Conservation (phyloP, 2,113 vertebrate species). For the Australoheros scitulus region DNA sequence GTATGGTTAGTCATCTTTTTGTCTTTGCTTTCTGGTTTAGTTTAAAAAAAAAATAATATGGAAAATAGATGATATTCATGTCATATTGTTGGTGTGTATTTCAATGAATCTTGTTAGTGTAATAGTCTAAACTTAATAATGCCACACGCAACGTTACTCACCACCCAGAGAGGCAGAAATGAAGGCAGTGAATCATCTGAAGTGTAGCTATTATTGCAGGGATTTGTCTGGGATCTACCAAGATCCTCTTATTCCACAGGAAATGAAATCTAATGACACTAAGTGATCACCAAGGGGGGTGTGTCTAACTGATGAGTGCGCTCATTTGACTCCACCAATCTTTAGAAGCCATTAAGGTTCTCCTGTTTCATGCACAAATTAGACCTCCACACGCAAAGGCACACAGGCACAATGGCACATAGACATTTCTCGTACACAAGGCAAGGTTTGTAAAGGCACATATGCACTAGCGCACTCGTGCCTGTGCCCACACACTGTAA, state of each 20-base stretch:
- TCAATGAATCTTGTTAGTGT: constrained; percentile 29
- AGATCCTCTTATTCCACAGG: constrained; percentile 67
- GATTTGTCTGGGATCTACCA: constrained; percentile 73
- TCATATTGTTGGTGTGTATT: constrained; percentile 27
- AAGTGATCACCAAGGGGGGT: constrained; percentile 66
- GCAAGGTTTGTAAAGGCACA: not conserved
- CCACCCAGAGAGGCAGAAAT: constrained; percentile 43
- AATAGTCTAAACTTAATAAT: constrained; percentile 30
- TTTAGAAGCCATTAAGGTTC: constrained; percentile 73
- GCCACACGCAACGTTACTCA: constrained; percentile 3
- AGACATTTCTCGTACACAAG: constrained; percentile 25
- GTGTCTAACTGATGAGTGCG: constrained; percentile 63
- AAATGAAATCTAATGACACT: constrained; percentile 75
- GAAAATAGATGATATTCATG: not conserved
- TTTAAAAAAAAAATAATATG: not conserved
- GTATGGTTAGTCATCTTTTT: not conserved
- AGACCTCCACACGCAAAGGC: constrained; percentile 36
- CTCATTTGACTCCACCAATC: constrained; percentile 74
- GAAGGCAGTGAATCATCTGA: constrained; percentile 61
- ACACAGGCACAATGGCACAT: constrained; percentile 29
- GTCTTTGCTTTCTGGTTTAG: not conserved
- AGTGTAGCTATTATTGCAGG: constrained; percentile 65
- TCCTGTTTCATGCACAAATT: constrained; percentile 67
- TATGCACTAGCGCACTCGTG: constrained; percentile 1
- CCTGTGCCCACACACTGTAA: constrained; percentile 5